Evolutionary conservation across 2,797 vertebrate species (phyloP).

Genomic region (Chrosomus eos): DNA sequence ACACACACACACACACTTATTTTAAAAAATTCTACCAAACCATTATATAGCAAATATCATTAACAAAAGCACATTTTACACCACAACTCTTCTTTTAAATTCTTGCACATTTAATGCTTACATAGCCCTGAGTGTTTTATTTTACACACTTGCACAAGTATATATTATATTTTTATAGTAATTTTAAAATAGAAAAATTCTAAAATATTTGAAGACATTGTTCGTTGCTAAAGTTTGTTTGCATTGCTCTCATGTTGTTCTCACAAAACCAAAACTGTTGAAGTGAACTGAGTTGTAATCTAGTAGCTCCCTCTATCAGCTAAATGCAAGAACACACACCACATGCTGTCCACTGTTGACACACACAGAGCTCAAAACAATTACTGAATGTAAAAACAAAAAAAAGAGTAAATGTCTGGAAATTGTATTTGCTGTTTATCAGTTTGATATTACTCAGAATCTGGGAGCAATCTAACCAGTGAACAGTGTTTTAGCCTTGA

Average conservation of each 20-base stretch:
- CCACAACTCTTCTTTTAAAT: background rate
- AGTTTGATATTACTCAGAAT: background rate
- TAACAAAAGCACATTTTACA: background rate
- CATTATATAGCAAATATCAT: background rate
- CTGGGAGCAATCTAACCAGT: background rate
- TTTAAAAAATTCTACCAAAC: background rate
- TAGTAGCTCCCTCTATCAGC: constrained; percentile 22
- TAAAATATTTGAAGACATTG: background rate
- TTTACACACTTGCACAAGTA: background rate
- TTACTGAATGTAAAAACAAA: background rate
- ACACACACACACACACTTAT: background rate
- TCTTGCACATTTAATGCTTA: no score
- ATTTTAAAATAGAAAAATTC: no score
- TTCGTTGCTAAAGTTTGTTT: background rate
- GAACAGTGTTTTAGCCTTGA: background rate
- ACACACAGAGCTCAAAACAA: background rate
- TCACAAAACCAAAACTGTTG: background rate
- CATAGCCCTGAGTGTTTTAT: background rate
- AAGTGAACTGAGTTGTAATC: background rate
- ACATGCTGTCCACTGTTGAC: background rate
- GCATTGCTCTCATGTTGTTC: background rate
- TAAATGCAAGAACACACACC: background rate
- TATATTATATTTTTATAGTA: background rate
- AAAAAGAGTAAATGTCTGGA: background rate
- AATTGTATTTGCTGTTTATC: background rate